Percentiles rank a stretch among this genome's conserved stretches.
These are phyloP conservation scores for Anagyrus pseudococci DNA, from an alignment of 2,888 invertebrate species.

Conservation along the genomic window DNA sequence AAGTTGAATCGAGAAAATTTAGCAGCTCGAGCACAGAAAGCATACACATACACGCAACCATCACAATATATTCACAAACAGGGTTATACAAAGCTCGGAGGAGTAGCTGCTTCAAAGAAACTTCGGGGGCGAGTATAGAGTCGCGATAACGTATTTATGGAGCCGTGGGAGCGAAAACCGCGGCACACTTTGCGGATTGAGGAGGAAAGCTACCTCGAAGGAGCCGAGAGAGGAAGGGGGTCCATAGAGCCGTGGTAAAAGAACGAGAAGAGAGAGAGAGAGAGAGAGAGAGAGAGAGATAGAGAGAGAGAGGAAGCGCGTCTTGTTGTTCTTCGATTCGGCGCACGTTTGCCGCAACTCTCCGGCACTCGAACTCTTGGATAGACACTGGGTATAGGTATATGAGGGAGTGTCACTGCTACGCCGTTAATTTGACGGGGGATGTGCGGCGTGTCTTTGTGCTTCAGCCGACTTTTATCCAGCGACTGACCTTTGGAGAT, in stretches of 20 bases:
- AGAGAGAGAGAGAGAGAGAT: neutral
- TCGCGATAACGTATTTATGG: slow-evolving; percentile 26
- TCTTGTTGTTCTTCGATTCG: slow-evolving; percentile 27
- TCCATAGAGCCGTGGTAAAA: neutral
- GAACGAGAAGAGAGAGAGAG: slow-evolving; percentile 17
- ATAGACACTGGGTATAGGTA: neutral
- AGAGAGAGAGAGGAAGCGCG: neutral
- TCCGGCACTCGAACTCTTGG: neutral
- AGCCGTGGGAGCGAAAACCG: slow-evolving; percentile 26
- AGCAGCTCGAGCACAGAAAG: too few species aligned
- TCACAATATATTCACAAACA: too few species aligned
- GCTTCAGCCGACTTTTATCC: neutral
- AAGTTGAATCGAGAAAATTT: too few species aligned
- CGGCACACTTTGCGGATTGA: slow-evolving; percentile 31
- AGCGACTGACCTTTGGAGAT: too few species aligned
- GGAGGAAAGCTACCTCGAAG: slow-evolving; percentile 24
- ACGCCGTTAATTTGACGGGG: slow-evolving; percentile 39
- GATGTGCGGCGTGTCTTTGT: slow-evolving; percentile 11
- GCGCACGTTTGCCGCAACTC: slow-evolving; percentile 28
- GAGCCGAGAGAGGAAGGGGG: neutral
- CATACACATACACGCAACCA: too few species aligned
- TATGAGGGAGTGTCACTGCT: slow-evolving; percentile 34
- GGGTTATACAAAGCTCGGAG: too few species aligned
- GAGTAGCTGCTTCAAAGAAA: too few species aligned
- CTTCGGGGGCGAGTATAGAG: too few species aligned